Conservation (phyloP, 37 sponge, comb jelly and placozoan species). For the Petrosia ficiformis region DNA sequence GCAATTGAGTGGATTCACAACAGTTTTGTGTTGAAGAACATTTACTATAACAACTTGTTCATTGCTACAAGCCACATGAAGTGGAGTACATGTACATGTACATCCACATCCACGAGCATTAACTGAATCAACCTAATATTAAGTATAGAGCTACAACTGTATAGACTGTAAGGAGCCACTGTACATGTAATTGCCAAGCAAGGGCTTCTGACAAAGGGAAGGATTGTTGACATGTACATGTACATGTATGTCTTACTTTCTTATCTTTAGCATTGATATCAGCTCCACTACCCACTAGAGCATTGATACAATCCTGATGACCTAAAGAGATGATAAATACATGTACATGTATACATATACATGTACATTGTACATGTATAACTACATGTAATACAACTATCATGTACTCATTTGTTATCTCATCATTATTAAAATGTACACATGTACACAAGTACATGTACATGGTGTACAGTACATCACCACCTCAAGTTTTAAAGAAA, state of each 20-base stretch:
- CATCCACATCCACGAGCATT: conserved; percentile 63
- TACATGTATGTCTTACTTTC: conserved; percentile 22
- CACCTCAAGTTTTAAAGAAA: no score
- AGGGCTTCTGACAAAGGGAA: no score
- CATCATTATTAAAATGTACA: no score
- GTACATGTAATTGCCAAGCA: no score
- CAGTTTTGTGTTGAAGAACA: conserved; percentile 59
- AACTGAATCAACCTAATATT: conserved; percentile 72
- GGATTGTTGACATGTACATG: no score
- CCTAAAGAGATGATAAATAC: no score
- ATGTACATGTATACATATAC: background rate
- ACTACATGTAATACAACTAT: background rate
- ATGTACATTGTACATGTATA: no score
- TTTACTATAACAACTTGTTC: conserved; percentile 85
- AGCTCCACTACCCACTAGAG: conserved; percentile 66
- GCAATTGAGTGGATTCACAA: conserved; percentile 66
- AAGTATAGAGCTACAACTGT: no score
- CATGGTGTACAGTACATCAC: no score
- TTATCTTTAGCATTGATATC: conserved; percentile 77
- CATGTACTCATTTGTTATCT: background rate
- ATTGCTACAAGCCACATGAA: conserved; percentile 90
- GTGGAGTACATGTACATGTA: no score
- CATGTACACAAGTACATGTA: no score
- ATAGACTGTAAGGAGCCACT: no score
- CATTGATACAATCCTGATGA: conserved; percentile 66